These are phyloP conservation scores for Orthonychiurus folsomi DNA, from an alignment of 2,888 invertebrate genomes.

Conservation along the genomic window DNA sequence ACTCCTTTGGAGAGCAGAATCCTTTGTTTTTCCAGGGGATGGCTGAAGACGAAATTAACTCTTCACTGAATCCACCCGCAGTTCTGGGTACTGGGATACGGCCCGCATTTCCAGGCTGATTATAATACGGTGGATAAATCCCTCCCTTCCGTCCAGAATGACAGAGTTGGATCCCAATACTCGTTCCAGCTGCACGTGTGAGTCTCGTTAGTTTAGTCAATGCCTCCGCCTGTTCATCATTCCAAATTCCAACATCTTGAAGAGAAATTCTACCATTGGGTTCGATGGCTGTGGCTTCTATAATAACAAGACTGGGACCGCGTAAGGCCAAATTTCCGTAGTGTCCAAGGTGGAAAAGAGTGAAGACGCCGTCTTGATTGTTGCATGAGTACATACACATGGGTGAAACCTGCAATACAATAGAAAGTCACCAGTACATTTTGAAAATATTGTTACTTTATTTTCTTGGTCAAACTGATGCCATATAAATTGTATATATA, in stretches of 20 bases:
- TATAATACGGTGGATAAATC: constrained; percentile 15
- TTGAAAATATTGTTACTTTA: neutral
- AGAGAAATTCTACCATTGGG: constrained; percentile 13
- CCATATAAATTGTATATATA: neutral
- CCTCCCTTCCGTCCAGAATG: constrained; percentile 17
- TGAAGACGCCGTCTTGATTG: constrained; percentile 15
- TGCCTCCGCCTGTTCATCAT: constrained; percentile 7
- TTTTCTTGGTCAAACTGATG: no score
- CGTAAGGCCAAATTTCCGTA: constrained; percentile 16
- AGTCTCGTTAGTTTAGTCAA: constrained; percentile 3
- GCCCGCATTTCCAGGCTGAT: constrained; percentile 13
- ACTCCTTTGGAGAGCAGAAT: constrained; percentile 6
- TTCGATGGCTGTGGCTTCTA: constrained; percentile 14
- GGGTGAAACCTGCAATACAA: constrained; percentile 12
- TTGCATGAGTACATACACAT: constrained; percentile 19
- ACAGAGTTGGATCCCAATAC: constrained; percentile 15
- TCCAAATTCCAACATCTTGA: constrained; percentile 15
- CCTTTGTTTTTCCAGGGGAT: constrained; percentile 15
- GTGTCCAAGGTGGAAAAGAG: constrained; percentile 17
- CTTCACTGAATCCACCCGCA: constrained; percentile 11
- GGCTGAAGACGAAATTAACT: constrained; percentile 12
- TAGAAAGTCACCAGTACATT: no score
- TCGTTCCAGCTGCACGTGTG: constrained; percentile 4
- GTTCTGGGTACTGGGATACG: constrained; percentile 12
- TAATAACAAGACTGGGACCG: constrained; percentile 11